These are phyloP conservation scores for Cantharis lateralis DNA, from an alignment of 2,888 invertebrate genomes.

Conservation along the genomic window DNA sequence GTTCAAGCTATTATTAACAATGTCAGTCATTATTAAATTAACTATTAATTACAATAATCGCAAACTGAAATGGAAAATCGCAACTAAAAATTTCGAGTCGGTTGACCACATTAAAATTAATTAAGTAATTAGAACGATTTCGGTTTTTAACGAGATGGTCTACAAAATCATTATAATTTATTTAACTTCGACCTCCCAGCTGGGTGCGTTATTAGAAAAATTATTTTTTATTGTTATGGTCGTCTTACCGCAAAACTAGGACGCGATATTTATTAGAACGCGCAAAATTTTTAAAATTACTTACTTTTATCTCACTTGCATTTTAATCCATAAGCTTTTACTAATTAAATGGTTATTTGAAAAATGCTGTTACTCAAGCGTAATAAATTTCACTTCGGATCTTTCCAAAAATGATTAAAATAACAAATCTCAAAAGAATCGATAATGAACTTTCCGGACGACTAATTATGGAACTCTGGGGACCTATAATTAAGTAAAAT, in stretches of 20 bases:
- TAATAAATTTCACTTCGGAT: too few species aligned
- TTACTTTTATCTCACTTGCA: constrained; percentile 2
- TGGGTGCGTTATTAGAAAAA: neutral
- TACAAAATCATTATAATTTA: neutral
- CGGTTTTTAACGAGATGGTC: neutral
- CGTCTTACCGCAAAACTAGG: constrained; percentile 16
- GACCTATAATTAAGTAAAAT: too few species aligned
- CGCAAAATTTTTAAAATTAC: constrained; percentile 4
- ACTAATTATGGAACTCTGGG: too few species aligned
- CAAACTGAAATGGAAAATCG: neutral
- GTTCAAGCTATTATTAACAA: neutral
- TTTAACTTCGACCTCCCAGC: neutral
- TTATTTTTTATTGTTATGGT: neutral
- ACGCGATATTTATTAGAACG: constrained; percentile 28
- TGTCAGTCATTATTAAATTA: neutral
- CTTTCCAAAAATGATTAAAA: too few species aligned
- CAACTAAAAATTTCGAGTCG: neutral
- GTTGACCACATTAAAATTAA: neutral
- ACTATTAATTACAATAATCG: neutral
- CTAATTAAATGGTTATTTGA: too few species aligned
- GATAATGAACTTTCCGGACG: too few species aligned
- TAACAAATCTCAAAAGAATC: too few species aligned
- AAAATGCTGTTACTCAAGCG: too few species aligned
- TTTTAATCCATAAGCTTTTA: neutral
- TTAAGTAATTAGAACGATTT: neutral